These are phyloP conservation scores for Esox niger DNA, from an alignment of 2,113 vertebrate species.

Conservation along the genomic window DNA sequence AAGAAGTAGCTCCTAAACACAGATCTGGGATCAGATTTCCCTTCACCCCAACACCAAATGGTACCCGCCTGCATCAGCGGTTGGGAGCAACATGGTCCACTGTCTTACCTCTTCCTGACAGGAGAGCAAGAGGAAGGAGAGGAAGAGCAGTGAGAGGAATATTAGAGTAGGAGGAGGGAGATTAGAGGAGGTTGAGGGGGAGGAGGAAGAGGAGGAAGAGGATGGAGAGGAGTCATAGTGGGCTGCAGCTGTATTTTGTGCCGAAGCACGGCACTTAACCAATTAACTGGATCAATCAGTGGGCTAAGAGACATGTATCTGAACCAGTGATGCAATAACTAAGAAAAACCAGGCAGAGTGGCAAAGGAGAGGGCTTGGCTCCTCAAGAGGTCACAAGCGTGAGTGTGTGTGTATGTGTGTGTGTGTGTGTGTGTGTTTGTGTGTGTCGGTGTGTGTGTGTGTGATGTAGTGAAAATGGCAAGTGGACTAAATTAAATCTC, in stretches of 20 bases:
- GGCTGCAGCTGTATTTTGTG: not conserved
- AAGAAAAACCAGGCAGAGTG: slow-evolving; percentile 1
- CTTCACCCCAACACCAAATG: not conserved
- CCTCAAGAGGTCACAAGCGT: not conserved
- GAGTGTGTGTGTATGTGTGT: too few relatives aligned
- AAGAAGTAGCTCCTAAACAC: not conserved
- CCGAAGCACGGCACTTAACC: slow-evolving; percentile 2
- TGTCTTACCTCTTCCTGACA: too few relatives aligned
- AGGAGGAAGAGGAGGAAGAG: slow-evolving; percentile 3
- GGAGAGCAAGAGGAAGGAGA: not conserved
- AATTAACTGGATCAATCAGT: slow-evolving; percentile 7
- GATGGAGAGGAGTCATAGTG: not conserved
- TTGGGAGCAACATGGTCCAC: too few relatives aligned
- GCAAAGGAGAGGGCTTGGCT: not conserved
- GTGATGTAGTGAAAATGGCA: too few relatives aligned
- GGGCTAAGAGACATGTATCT: not conserved
- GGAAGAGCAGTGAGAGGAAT: not conserved
- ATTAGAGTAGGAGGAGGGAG: not conserved
- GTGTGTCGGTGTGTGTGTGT: too few relatives aligned
- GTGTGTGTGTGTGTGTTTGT: too few relatives aligned
- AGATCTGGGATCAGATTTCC: not conserved
- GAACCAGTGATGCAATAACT: not conserved
- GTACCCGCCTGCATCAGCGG: too few relatives aligned
- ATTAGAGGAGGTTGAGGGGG: not conserved
- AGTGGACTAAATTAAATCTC: too few relatives aligned